These are phyloP conservation scores for Pseudocheirus occidentalis DNA, from an alignment of 2,797 vertebrate genomes.

Conservation along the genomic window DNA sequence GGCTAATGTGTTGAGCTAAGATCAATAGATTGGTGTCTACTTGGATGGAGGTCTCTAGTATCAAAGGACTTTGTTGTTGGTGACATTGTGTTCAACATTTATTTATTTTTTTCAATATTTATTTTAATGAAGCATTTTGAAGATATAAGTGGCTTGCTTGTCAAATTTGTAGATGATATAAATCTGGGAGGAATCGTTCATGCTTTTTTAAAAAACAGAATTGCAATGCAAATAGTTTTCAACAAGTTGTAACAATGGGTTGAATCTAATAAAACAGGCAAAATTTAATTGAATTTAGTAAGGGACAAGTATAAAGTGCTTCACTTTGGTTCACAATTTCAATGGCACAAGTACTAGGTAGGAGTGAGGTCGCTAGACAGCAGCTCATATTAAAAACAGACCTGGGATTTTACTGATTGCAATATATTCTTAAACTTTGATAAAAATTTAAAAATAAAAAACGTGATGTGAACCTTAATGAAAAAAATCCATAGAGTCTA, in stretches of 20 bases:
- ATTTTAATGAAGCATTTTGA: not conserved
- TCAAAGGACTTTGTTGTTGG: not conserved
- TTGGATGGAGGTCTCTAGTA: not conserved
- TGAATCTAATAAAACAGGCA: not conserved
- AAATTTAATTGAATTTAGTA: not conserved
- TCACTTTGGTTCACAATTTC: not conserved
- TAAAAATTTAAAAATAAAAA: not conserved
- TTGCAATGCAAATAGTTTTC: not conserved
- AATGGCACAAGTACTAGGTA: not conserved
- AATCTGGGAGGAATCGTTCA: not conserved
- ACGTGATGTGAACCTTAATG: not conserved
- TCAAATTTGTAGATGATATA: not conserved
- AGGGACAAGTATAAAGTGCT: not conserved
- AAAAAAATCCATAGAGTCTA: not conserved
- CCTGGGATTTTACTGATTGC: not conserved
- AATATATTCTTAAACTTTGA: not conserved
- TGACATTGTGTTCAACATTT: not conserved
- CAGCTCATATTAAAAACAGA: not conserved
- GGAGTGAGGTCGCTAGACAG: not conserved
- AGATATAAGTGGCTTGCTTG: not conserved
- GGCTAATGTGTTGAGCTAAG: too few species aligned
- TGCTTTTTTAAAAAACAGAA: not conserved
- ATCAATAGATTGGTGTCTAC: not conserved
- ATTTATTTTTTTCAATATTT: not conserved
- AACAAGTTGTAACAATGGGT: not conserved